Conservation (phyloP, 2,797 vertebrate species). For the Ctenosaura bakeri region DNA sequence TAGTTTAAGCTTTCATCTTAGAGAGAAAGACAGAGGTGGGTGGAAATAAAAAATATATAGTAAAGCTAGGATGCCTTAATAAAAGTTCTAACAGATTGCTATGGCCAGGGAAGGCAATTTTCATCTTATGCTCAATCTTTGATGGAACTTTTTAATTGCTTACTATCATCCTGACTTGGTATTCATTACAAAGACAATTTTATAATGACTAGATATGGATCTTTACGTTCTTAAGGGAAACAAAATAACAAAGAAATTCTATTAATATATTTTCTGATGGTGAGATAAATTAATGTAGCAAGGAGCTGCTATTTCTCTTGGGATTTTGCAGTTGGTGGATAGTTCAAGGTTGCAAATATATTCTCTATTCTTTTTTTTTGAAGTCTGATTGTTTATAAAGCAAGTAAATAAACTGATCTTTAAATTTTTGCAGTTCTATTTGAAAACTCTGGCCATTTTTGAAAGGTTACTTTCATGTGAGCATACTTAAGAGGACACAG, state of each 20-base stretch:
- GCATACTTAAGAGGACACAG: not conserved
- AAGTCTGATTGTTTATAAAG: constrained; percentile 14
- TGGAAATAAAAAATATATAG: constrained; percentile 36
- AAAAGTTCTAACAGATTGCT: constrained; percentile 54
- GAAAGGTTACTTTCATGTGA: not conserved
- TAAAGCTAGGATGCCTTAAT: constrained; percentile 55
- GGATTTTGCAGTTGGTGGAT: not conserved
- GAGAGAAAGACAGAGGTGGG: constrained; percentile 16
- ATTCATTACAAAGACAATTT: constrained; percentile 63
- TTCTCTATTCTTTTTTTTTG: not conserved
- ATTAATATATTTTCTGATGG: constrained; percentile 52
- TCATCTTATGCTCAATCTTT: constrained; percentile 48
- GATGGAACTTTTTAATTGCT: constrained; percentile 66
- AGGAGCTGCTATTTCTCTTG: constrained; percentile 48
- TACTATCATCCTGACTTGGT: constrained; percentile 59
- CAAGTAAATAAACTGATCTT: not conserved
- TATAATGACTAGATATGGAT: constrained; percentile 59
- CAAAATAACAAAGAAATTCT: constrained; percentile 52
- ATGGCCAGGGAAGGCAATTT: constrained; percentile 49
- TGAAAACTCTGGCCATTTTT: not conserved
- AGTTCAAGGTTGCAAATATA: constrained; percentile 1
- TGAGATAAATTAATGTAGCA: constrained; percentile 51
- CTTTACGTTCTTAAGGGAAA: constrained; percentile 42
- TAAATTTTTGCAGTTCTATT: not conserved
- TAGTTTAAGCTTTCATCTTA: constrained; percentile 51